A percentile compares a stretch with the other conserved stretches of the same genome.
phyloP scores from a whole-genome alignment of 2,888 invertebrate genomes.

The Eupithecia exiguata region DNA sequence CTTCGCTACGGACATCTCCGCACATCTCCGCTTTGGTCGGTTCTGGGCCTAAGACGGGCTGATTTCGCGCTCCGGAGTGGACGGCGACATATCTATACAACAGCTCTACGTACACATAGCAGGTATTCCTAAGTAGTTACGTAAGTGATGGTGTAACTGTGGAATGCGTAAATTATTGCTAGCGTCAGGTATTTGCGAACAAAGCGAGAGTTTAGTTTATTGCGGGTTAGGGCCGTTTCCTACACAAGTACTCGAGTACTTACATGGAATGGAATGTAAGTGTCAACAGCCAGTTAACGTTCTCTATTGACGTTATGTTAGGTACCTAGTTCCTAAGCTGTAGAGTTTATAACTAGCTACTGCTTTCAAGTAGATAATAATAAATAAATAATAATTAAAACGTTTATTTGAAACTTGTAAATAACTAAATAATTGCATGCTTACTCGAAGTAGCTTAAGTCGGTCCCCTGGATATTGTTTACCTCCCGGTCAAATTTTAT shows the following conservation, averaged over 20 bases:
- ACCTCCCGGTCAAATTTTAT: too few species aligned
- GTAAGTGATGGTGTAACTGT: slow-evolving; percentile 39
- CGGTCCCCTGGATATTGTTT: too few species aligned
- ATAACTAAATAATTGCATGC: too few species aligned
- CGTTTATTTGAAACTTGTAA: too few species aligned
- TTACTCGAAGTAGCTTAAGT: too few species aligned
- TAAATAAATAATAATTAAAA: too few species aligned
- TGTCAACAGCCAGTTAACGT: background rate
- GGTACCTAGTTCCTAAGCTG: background rate
- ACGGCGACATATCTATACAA: background rate
- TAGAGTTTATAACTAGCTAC: too few species aligned
- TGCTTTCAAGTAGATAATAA: too few species aligned
- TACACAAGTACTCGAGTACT: background rate
- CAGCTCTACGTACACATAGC: background rate
- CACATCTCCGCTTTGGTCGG: too few species aligned
- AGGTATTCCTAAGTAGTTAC: background rate
- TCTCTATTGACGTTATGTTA: background rate
- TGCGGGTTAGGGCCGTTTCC: slow-evolving; percentile 7
- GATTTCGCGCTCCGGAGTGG: too few species aligned
- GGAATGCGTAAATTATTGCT: slow-evolving; percentile 64
- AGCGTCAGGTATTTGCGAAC: slow-evolving; percentile 60
- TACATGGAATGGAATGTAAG: background rate
- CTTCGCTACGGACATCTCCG: too few species aligned
- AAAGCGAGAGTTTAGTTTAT: slow-evolving; percentile 10
- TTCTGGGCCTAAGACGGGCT: too few species aligned